phyloP scores from a whole-genome alignment of 2,888 invertebrate genomes.

The Nephrotoma flavescens region DNA sequence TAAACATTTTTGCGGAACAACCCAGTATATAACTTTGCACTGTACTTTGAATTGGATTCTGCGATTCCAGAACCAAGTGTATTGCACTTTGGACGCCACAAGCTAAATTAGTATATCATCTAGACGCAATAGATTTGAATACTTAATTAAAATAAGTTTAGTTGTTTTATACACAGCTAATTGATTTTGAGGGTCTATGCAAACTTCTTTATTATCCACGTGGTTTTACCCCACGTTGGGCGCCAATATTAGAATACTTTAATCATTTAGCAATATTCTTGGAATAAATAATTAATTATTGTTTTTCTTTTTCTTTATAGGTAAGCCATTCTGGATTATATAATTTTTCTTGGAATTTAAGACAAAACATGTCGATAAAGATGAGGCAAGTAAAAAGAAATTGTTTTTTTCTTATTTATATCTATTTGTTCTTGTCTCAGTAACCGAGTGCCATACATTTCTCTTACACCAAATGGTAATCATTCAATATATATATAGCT shows the following conservation, averaged over 20 bases:
- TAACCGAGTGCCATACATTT: slow-evolving; percentile 12
- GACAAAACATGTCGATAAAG: not conserved
- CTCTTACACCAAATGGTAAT: not conserved
- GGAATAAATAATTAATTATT: not conserved
- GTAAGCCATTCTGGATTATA: not conserved
- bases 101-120: no score
- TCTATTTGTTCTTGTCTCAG: slow-evolving; percentile 6
- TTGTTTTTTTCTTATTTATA: not conserved
- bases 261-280: not conserved
- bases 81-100: no score
- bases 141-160: no score
- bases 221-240: not conserved
- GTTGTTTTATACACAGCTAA: no score
- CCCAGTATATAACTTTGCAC: no score
- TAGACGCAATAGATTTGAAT: no score
- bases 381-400: not conserved
- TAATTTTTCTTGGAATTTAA: not conserved
- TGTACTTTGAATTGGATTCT: no score
- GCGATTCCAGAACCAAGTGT: no score
- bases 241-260: not conserved
- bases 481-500: not conserved
- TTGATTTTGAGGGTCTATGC: no score
- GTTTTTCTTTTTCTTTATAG: not conserved
- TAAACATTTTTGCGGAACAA: no score
- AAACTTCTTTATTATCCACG: no score